phyloP scores from a whole-genome alignment of 2,888 invertebrate species.

The Drosophila percnosoma region DNA sequence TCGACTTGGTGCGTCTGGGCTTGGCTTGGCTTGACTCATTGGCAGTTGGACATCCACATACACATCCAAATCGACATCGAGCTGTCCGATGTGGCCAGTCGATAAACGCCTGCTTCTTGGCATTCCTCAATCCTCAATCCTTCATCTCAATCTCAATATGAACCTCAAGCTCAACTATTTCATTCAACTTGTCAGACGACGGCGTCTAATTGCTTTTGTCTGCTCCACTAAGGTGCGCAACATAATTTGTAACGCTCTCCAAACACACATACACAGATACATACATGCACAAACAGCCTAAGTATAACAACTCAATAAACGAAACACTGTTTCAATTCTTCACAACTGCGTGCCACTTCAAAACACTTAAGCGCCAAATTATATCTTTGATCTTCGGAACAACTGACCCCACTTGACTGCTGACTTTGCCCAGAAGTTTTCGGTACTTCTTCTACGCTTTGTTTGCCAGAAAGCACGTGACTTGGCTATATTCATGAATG shows the following conservation, averaged over 20 bases:
- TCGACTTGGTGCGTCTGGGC: background rate
- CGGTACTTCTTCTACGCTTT: slow-evolving; percentile 2
- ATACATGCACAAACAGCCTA: slow-evolving; percentile 21
- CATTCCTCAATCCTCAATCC: slow-evolving; percentile 51
- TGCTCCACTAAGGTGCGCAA: slow-evolving; percentile 77
- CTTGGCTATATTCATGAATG: background rate
- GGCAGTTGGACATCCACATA: slow-evolving; percentile 58
- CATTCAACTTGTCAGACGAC: slow-evolving; percentile 76
- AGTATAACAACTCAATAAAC: slow-evolving; percentile 76
- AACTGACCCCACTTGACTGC: slow-evolving; percentile 77
- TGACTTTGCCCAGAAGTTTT: slow-evolving; percentile 45
- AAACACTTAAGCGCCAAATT: slow-evolving; percentile 76
- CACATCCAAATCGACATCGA: slow-evolving; percentile 45
- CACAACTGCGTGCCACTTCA: slow-evolving; percentile 49
- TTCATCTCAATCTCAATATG: slow-evolving; percentile 46
- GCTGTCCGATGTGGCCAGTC: slow-evolving; percentile 61
- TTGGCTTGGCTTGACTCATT: slow-evolving; percentile 49
- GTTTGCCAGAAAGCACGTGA: slow-evolving; percentile 1
- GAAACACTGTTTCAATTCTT: slow-evolving; percentile 48
- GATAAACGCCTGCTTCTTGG: slow-evolving; percentile 56
- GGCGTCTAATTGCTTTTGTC: slow-evolving; percentile 80
- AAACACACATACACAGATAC: slow-evolving; percentile 26
- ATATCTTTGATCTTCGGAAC: slow-evolving; percentile 72
- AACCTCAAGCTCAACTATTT: slow-evolving; percentile 59
- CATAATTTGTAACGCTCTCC: slow-evolving; percentile 68